These are phyloP conservation scores for Neofelis nebulosa DNA, from an alignment of 2,113 vertebrate genomes.

Conservation along the genomic window DNA sequence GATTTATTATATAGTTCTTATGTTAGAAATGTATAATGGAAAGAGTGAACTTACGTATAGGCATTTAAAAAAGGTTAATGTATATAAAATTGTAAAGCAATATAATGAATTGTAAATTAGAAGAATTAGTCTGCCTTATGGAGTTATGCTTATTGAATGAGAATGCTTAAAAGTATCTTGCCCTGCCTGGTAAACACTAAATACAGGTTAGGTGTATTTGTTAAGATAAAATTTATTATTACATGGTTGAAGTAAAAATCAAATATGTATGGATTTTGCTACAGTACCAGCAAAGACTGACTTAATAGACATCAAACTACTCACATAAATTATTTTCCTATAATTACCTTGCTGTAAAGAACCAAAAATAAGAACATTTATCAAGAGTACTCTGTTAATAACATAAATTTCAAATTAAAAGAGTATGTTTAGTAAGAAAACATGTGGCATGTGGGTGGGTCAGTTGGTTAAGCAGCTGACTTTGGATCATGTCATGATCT, in stretches of 20 bases:
- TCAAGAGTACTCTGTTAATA: neutral
- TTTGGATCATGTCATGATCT: too few relatives aligned
- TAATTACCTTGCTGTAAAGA: neutral
- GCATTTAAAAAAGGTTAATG: neutral
- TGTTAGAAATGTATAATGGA: neutral
- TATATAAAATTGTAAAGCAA: neutral
- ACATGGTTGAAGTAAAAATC: neutral
- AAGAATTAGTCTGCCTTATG: neutral
- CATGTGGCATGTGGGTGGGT: too few relatives aligned
- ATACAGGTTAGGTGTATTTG: neutral
- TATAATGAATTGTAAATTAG: neutral
- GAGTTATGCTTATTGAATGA: neutral
- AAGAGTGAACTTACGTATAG: neutral
- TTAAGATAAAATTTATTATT: neutral
- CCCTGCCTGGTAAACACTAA: neutral
- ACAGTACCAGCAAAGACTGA: neutral
- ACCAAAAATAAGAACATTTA: neutral
- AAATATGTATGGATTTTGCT: neutral
- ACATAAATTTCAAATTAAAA: neutral
- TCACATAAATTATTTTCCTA: neutral
- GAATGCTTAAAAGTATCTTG: neutral
- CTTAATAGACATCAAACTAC: neutral
- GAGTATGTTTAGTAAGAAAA: neutral
- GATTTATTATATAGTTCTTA: neutral
- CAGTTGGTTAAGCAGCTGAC: too few relatives aligned